Percentiles rank a stretch among this genome's conserved stretches.
These are phyloP conservation scores for Macrophya annulata DNA, from an alignment of 2,888 invertebrate genomes.

Conservation along the genomic window DNA sequence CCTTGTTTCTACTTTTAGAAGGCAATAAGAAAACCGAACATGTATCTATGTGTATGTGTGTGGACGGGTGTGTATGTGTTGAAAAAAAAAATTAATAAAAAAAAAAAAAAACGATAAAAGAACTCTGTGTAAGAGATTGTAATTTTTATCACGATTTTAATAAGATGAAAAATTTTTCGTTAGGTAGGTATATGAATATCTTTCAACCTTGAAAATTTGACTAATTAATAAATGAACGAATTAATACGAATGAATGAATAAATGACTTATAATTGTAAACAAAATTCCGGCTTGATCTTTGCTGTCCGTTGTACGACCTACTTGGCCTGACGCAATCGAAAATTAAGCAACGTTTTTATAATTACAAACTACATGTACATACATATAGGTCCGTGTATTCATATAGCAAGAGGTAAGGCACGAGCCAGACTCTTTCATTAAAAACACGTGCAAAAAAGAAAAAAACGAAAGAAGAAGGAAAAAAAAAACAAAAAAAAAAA, in stretches of 20 bases:
- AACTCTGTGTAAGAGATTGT: no score
- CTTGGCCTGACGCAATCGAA: slow-evolving; percentile 55
- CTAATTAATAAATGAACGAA: background rate
- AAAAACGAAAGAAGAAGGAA: slow-evolving; percentile 44
- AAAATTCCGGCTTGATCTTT: slow-evolving; percentile 30
- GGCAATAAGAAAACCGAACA: background rate
- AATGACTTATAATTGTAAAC: background rate
- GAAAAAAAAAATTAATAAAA: no score
- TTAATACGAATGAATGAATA: background rate
- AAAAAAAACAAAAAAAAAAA: slow-evolving; percentile 24
- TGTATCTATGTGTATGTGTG: background rate
- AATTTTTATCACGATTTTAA: background rate
- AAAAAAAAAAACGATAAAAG: background rate
- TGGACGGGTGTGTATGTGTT: no score
- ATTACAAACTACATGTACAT: slow-evolving; percentile 38
- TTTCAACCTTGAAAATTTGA: background rate
- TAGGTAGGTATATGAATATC: no score
- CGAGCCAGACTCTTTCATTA: slow-evolving; percentile 32
- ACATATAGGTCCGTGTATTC: background rate
- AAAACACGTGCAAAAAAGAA: slow-evolving; percentile 30
- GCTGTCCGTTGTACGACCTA: slow-evolving; percentile 46
- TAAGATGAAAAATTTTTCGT: background rate
- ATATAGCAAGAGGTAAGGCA: background rate
- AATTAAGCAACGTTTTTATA: slow-evolving; percentile 56
- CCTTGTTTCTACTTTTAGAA: background rate